Evolutionary conservation across 2,888 invertebrate species (phyloP).

Genomic region (Zhengitettix transpicula): DNA sequence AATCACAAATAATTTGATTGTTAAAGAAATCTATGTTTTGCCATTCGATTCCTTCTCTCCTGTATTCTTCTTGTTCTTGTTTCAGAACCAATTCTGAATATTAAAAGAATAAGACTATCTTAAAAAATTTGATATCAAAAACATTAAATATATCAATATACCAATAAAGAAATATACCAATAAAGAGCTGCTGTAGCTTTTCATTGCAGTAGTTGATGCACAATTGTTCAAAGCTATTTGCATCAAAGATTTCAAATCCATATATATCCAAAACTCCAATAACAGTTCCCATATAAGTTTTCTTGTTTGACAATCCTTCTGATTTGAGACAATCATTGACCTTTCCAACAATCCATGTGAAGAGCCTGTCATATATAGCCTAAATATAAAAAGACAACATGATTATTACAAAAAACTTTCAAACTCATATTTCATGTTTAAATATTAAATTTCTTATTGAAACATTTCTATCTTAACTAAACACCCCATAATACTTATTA

Average conservation of each 20-base stretch:
- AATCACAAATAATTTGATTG: conserved; percentile 88
- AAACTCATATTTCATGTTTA: background rate
- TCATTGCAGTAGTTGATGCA: conserved; percentile 99
- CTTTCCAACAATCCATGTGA: conserved; percentile 82
- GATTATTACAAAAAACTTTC: too few relatives aligned
- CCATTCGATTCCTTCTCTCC: conserved; percentile 91
- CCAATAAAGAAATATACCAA: conserved; percentile 40
- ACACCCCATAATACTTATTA: too few relatives aligned
- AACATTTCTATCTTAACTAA: too few relatives aligned
- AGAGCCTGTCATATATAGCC: conserved; percentile 87
- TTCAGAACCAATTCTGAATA: conserved; percentile 77
- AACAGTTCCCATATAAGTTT: conserved; percentile 51
- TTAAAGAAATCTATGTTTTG: conserved; percentile 90
- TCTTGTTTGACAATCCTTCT: conserved; percentile 23
- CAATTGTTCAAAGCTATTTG: conserved; percentile 95
- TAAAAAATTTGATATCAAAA: background rate
- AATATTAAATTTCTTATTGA: too few relatives aligned
- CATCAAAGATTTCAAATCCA: conserved; percentile 95
- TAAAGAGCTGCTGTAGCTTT: conserved; percentile 93
- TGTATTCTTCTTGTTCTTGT: conserved; percentile 96
- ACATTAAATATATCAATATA: background rate
- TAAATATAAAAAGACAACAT: conserved; percentile 18
- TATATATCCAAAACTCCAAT: conserved; percentile 97
- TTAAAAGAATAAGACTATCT: background rate
- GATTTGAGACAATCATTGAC: conserved; percentile 85